Evolutionary conservation across 2,888 invertebrate species (phyloP).

Genomic region (Erebia epiphron): DNA sequence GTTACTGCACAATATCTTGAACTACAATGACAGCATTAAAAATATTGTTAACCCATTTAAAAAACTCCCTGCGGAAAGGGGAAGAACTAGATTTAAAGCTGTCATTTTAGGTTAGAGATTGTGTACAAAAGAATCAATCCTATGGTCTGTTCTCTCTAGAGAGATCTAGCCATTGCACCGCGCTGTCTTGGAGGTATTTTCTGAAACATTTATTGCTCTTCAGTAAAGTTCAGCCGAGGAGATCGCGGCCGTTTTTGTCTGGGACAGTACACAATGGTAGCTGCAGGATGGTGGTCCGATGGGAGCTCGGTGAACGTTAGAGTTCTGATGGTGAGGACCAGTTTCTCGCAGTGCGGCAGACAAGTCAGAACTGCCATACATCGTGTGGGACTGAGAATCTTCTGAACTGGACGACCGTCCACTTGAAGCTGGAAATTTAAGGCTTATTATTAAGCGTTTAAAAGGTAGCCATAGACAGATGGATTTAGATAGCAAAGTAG

Average conservation of each 20-base stretch:
- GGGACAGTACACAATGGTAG: conserved; percentile 48
- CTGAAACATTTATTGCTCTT: neutral
- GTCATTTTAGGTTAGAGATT: too few species aligned
- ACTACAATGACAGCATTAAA: too few species aligned
- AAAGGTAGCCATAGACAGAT: neutral
- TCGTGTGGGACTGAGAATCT: conserved; percentile 51
- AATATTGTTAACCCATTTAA: too few species aligned
- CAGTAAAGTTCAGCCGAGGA: neutral
- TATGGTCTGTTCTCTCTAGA: too few species aligned
- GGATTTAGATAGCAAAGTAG: too few species aligned
- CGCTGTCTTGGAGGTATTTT: neutral
- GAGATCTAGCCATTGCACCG: too few species aligned
- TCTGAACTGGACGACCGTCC: conserved; percentile 57
- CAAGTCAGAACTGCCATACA: conserved; percentile 58
- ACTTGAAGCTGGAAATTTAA: conserved; percentile 54
- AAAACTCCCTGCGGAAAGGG: too few species aligned
- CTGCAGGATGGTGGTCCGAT: conserved; percentile 41
- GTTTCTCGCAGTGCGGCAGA: conserved; percentile 50
- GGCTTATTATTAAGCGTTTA: neutral
- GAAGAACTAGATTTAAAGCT: too few species aligned
- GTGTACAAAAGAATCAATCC: too few species aligned
- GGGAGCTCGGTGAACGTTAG: conserved; percentile 43
- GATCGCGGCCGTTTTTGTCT: conserved; percentile 8
- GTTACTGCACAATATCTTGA: too few species aligned
- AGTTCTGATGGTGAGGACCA: conserved; percentile 56